phyloP scores from a whole-genome alignment of 2,113 vertebrate species.

The Oryctolagus cuniculus region DNA sequence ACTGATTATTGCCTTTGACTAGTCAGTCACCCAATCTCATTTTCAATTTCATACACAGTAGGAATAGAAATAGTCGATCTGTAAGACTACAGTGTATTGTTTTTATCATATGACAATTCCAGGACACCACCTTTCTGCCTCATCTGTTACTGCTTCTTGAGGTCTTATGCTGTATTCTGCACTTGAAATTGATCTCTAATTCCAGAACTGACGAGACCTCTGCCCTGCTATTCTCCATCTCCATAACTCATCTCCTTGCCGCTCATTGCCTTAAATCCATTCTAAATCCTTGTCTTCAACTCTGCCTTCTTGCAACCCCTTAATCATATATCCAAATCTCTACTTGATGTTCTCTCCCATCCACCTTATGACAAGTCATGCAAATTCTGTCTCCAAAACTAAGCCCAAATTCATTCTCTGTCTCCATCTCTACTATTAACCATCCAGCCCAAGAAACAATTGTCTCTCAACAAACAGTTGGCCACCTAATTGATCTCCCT shows the following conservation, averaged over 20 bases:
- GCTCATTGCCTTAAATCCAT: not conserved
- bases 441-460: not conserved
- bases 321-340: not conserved
- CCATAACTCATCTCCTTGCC: not conserved
- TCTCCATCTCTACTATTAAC: not conserved
- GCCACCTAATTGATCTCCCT: not conserved
- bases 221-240: not conserved
- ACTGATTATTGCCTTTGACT: not conserved
- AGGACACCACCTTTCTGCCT: not conserved
- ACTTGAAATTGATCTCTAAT: not conserved
- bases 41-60: not conserved
- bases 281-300: not conserved
- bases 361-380: not conserved
- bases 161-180: not conserved
- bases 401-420: not conserved
- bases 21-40: not conserved
- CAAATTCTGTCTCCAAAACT: conserved; percentile 40
- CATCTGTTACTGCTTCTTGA: not conserved
- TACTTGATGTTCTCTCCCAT: not conserved
- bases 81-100: not conserved
- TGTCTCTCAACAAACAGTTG: not conserved
- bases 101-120: not conserved
- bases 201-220: not conserved
- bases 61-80: not conserved
- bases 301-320: not conserved